Percentiles rank a stretch among this genome's conserved stretches.
Conservation (phyloP, 2,888 invertebrate species). For the Drosophila picticornis region DNA sequence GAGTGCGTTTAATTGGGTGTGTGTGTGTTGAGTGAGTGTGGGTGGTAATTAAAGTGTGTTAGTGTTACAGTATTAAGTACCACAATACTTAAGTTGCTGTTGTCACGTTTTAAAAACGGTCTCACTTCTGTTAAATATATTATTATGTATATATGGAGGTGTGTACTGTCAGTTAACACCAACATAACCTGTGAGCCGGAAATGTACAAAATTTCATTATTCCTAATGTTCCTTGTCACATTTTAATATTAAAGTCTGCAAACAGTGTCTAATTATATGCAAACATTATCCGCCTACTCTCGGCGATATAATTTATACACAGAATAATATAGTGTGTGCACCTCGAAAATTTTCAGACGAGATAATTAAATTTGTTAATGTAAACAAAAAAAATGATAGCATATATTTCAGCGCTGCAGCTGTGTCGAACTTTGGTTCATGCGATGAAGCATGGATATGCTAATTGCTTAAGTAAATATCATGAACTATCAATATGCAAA, state of each 20-base stretch:
- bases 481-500: constrained; percentile 22
- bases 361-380: background rate
- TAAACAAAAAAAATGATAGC: constrained; percentile 17
- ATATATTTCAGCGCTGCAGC: constrained; percentile 35
- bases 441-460: background rate
- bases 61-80: background rate
- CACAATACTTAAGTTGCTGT: background rate
- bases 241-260: constrained; percentile 28
- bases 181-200: constrained; percentile 9
- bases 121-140: background rate
- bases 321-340: constrained; percentile 6
- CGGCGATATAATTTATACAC: constrained; percentile 1
- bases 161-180: background rate
- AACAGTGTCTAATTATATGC: constrained; percentile 37
- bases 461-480: background rate
- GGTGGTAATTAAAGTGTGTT: constrained; percentile 23
- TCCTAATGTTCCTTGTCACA: constrained; percentile 26
- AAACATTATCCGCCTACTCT: constrained; percentile 29
- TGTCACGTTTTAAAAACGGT: constrained; percentile 14
- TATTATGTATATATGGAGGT: background rate
- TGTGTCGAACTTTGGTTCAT: constrained; percentile 20
- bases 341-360: background rate
- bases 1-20: constrained; percentile 53
- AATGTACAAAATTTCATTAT: constrained; percentile 50
- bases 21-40: background rate